Evolutionary conservation across 2,888 invertebrate species (phyloP).

Genomic region (Napeogenes sylphis): DNA sequence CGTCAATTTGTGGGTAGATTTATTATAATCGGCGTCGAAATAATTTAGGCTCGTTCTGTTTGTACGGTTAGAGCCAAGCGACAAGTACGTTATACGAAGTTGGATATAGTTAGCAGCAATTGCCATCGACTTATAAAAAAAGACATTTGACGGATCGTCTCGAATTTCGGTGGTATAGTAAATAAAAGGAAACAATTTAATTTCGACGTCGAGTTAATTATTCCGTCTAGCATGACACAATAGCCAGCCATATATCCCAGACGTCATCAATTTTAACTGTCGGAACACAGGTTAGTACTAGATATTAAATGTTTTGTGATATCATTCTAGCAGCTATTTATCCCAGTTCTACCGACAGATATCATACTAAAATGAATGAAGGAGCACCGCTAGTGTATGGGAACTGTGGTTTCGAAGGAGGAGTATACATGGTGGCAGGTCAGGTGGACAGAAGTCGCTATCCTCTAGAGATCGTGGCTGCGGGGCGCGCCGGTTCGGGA

Average conservation of each 20-base stretch:
- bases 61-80: slow-evolving; percentile 56
- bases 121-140: slow-evolving; percentile 51
- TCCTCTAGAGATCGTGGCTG: slow-evolving; percentile 51
- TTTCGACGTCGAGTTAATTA: slow-evolving; percentile 56
- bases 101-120: slow-evolving; percentile 42
- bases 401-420: slow-evolving; percentile 53
- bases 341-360: slow-evolving; percentile 34
- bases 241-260: slow-evolving; percentile 49
- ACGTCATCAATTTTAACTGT: slow-evolving; percentile 50
- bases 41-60: slow-evolving; percentile 58
- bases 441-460: slow-evolving; percentile 42
- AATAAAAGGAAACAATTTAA: slow-evolving; percentile 56
- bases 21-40: slow-evolving; percentile 63
- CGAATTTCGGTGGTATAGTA: slow-evolving; percentile 63
- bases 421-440: slow-evolving; percentile 53
- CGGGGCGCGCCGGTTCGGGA: slow-evolving; percentile 24
- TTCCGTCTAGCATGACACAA: slow-evolving; percentile 66
- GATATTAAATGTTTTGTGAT: slow-evolving; percentile 27
- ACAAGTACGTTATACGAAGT: slow-evolving; percentile 47
- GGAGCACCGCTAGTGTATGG: slow-evolving; percentile 64
- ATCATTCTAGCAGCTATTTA: slow-evolving; percentile 34
- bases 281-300: slow-evolving; percentile 57
- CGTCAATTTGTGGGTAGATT: slow-evolving; percentile 70
- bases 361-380: slow-evolving; percentile 56
- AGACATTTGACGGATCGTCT: slow-evolving; percentile 61